Base-by-base conservation (phyloP, 2,113 vertebrate species). In the Gobio gobio region DNA sequence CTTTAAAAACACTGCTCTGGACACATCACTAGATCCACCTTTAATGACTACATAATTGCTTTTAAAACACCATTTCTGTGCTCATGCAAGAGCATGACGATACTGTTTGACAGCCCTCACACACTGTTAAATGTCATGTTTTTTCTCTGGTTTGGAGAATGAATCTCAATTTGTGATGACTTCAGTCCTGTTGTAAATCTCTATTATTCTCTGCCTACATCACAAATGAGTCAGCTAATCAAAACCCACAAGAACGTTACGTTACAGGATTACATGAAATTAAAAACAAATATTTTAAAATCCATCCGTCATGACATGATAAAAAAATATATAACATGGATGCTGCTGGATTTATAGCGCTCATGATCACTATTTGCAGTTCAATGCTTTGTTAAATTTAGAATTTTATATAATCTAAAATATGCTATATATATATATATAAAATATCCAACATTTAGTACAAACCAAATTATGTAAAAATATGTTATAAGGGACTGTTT, bases 141-240 rank as follows among this genome's bases (percentile, higher is more conserved):
- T 73, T 45, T 45, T 13, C 40, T 73, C 36, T 45, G 70, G 40
- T 73, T 45, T 45, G 70, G 20, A 73, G 70, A 73, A 45, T 43
- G 43, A 45, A 73, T 73, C 40, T 45, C 40, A 45, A 24, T 73
- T 73, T 13, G 20, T 10, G 40, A 73, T 73, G 70, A 12, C 70
- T 73, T 45, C 70, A 73, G 22, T 45, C 40, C 45, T 72, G 22
- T 73, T 73, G 70, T 45, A 10, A 22, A 45, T 4, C 10, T 73
- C 70, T 45, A 13, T 73, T 73, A 45, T 73, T 73, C 22, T 73
- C 70, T 22, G 0, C 70, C 40, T 45, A 45, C 70, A 73, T 73
- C 40, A 45, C 40, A 73, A n/a, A 73, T 73, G 68, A 73, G 70
- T 73, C 70, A 73, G 36, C 40, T 73, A 45, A 73, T n/a, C 36